Evolutionary conservation across 1,140 invertebrate species (phyloP), one percentile per base, ranked within the genome.

Genomic region (Lamellibrachia luymesi): DNA sequence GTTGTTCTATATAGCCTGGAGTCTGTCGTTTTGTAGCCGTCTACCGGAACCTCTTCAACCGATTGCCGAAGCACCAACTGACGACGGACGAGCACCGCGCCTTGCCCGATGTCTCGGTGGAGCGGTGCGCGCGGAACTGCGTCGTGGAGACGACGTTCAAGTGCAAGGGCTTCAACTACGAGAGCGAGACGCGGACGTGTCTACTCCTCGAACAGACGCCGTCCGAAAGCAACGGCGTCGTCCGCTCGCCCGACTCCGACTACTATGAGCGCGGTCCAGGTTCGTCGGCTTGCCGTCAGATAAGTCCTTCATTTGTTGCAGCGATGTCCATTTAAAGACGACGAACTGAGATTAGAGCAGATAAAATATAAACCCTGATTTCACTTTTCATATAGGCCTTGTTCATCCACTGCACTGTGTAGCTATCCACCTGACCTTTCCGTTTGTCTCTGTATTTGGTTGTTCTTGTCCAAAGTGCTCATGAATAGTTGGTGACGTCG

Each of bases 121-220:
- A 96, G 92, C 94, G 95, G 91, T 96, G 95, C 93, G 95, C 95
- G n/a, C 94, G 95, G 64, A 94, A 95, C 90, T 96, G 95, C 94
- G 94, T 95, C n/a, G 93, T 95, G 27, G 95, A 96, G 93, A 94
- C 94, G 93, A 93, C 91, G 22, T 96, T 96, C 94, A 94, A 94
- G 93, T 96, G 95, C 93, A 92, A 93, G 38, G 95, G 95, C 1
- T 96, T 96, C 94, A 95, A 96, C 93, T 96, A 95, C 91, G 95
- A 95, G 49, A 93, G 93, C 2, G 92, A 93, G 38, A 52, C 94
- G 2, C 90, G 93, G 80, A 95, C 94, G 92, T 96, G 95, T 93
- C 95, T 95, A 94, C 93, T 96, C 27, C 95, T 95, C 4, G 95
- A 95, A 17, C 92, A 94, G 10, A 94, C 93, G 56, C 94, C 94